Conservation (phyloP, 2,888 invertebrate genomes). For the Athalia rosae region DNA sequence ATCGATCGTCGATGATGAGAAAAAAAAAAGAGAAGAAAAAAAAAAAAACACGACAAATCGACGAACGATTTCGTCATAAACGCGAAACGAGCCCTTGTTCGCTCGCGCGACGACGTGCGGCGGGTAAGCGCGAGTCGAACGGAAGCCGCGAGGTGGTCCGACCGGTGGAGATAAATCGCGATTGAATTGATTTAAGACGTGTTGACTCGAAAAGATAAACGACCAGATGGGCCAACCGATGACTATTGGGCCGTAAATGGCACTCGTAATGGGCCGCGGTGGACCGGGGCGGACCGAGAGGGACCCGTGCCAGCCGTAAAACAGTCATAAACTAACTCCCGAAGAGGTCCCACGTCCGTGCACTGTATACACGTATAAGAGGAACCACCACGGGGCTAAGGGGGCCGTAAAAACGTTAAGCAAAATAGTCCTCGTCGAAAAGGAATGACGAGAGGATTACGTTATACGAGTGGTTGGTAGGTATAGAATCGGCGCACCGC, state of each 20-base stretch:
- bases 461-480: no score
- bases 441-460: background rate
- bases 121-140: background rate
- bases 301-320: slow-evolving; percentile 69
- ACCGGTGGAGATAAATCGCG: slow-evolving; percentile 12
- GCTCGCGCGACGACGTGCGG: background rate
- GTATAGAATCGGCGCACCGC: background rate
- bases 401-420: slow-evolving; percentile 32
- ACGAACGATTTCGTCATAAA: background rate
- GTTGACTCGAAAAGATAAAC: slow-evolving; percentile 43
- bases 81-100: no score
- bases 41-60: background rate
- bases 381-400: background rate
- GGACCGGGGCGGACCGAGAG: slow-evolving; percentile 54
- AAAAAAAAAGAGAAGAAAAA: background rate
- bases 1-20: background rate
- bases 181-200: slow-evolving; percentile 44
- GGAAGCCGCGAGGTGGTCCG: background rate
- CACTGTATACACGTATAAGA: no score
- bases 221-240: slow-evolving; percentile 42
- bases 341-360: slow-evolving; percentile 5
- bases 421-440: background rate
- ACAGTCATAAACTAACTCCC: slow-evolving; percentile 66
- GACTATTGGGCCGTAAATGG: slow-evolving; percentile 63
- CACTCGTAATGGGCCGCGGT: slow-evolving; percentile 65